Evolutionary conservation across 92 coral and sea anemone genomes (phyloP).

Genomic region (Porites divaricata): DNA sequence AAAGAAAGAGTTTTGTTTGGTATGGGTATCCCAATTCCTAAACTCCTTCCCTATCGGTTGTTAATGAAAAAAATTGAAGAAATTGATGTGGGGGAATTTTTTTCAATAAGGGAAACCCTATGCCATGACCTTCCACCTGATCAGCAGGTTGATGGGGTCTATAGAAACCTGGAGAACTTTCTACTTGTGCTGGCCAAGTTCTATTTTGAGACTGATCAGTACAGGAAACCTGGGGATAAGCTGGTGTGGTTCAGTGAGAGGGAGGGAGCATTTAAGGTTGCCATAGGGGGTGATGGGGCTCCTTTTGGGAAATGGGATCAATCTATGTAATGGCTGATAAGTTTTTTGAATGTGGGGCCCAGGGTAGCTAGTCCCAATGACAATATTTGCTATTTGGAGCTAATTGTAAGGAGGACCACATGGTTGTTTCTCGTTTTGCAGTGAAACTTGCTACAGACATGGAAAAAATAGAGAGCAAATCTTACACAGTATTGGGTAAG

Average conservation of each 20-base stretch:
- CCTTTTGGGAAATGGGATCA: slow-evolving; percentile 64
- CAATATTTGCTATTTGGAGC: slow-evolving; percentile 44
- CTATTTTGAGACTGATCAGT: slow-evolving; percentile 60
- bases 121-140: slow-evolving; percentile 44
- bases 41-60: slow-evolving; percentile 41
- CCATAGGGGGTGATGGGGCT: slow-evolving; percentile 71
- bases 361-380: slow-evolving; percentile 57
- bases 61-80: slow-evolving; percentile 44
- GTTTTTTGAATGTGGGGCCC: slow-evolving; percentile 62
- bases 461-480: slow-evolving; percentile 39
- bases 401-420: slow-evolving; percentile 47
- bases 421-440: slow-evolving; percentile 12
- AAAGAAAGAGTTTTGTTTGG: slow-evolving; percentile 43
- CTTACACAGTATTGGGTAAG: slow-evolving; percentile 38
- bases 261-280: slow-evolving; percentile 58
- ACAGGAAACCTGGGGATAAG: slow-evolving; percentile 49
- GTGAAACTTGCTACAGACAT: slow-evolving; percentile 11
- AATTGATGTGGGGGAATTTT: slow-evolving; percentile 57
- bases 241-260: slow-evolving; percentile 70
- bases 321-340: slow-evolving; percentile 46
- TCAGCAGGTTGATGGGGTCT: slow-evolving; percentile 58
- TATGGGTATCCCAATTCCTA: slow-evolving; percentile 52
- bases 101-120: slow-evolving; percentile 40
- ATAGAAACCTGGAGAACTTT: slow-evolving; percentile 51
- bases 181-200: slow-evolving; percentile 45